Evolutionary conservation across 2,888 invertebrate genomes (phyloP).

Genomic region (Clanis bilineata): DNA sequence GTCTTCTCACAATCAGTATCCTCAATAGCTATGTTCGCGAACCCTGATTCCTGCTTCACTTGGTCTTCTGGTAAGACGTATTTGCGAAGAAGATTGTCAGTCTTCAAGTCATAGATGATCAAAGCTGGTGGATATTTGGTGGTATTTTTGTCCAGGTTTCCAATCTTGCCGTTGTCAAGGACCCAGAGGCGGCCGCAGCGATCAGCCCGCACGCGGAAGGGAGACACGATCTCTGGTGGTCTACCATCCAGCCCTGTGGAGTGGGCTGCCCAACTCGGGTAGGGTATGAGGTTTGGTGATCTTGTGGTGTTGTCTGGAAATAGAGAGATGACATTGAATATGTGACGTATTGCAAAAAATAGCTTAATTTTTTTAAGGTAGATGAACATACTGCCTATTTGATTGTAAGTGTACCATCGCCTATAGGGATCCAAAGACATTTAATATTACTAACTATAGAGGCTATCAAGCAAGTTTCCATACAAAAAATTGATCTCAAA

Average conservation of each 20-base stretch:
- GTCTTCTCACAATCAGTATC: constrained; percentile 87
- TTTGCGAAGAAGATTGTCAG: constrained; percentile 86
- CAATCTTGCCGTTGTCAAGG: constrained; percentile 87
- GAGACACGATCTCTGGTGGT: constrained; percentile 87
- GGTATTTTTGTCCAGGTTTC: constrained; percentile 76
- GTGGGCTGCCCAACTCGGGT: constrained; percentile 91
- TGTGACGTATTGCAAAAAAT: too few relatives aligned
- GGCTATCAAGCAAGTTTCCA: too few relatives aligned
- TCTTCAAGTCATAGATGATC: constrained; percentile 87
- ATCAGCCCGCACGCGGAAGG: constrained; percentile 88
- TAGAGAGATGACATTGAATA: constrained; percentile 18
- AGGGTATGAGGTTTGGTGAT: constrained; percentile 88
- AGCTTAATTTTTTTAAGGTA: too few relatives aligned
- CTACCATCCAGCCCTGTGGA: constrained; percentile 73
- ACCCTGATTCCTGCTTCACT: constrained; percentile 84
- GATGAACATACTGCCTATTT: too few relatives aligned
- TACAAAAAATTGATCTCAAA: too few relatives aligned
- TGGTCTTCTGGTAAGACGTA: constrained; percentile 85
- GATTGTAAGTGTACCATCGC: too few relatives aligned
- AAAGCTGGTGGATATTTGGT: constrained; percentile 83
- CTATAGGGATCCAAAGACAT: too few relatives aligned
- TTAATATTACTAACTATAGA: too few relatives aligned
- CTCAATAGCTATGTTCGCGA: constrained; percentile 90
- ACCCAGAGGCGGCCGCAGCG: constrained; percentile 91
- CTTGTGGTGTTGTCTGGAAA: constrained; percentile 84